Evolutionary conservation across 2,113 vertebrate species (phyloP), one percentile per base, ranked within the genome.

Genomic region (Gymnocephalus cernua): DNA sequence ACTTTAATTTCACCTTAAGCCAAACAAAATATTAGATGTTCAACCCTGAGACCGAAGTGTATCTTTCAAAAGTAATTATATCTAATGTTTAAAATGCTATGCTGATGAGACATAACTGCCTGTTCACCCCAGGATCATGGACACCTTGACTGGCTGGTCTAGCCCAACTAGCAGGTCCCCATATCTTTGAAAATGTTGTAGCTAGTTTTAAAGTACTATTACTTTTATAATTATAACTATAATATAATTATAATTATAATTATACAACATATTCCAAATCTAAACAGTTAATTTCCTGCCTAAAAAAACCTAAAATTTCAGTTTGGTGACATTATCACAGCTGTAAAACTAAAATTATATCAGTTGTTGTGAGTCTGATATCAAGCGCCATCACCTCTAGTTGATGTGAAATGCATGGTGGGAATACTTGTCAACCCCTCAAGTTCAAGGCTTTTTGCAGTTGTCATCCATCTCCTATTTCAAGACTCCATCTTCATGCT

Each of bases 401-500:
- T 15, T 58, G 12, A 72, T 72, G 9, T 45, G 38, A 71, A 71
- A 71, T 29, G 23, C 38, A 45, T 21, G 54, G 23, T 44, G 10
- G 25, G 38, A 57, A 57, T 32, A 45, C 38, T 23, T n/a, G 19
- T 64, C 41, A 25, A 18, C 16, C 16, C 25, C 15, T 50, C 25
- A 21, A 25, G 38, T 14, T 57, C 29, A 44, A 47, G 27, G 19
- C 19, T n/a, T 10, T 35, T 66, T 48, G 53, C 27, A 32, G 16
- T 47, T 41, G 53, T 68, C 51, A 63, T 45, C 47, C 35, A 54
- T 62, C 25, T 76, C 53, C 69, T 57, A 63, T 75, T 41, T 45
- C 41, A 67, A 32, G 77, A 84, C 68, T 76, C 54, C 35, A 56
- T 79, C 69, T 53, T 76, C 48, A 65, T 63, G 48, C 44, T 59